Percentiles rank a stretch among this genome's conserved stretches.
Conservation (phyloP, 1,140 invertebrate genomes). For the Ips typographus region DNA sequence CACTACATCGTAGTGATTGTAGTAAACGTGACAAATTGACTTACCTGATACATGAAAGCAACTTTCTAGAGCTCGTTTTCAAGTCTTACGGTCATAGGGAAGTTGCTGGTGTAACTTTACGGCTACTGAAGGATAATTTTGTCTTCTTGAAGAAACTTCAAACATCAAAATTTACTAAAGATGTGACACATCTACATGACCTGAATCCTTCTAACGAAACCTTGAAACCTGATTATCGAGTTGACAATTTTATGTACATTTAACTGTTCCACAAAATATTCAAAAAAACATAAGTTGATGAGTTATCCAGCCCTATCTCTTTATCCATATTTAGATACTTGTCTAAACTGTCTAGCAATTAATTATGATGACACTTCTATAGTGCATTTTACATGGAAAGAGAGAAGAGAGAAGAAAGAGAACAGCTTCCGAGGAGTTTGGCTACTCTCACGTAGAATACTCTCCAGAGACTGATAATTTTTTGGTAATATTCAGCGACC, state of each 20-base stretch:
- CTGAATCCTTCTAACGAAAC: slow-evolving; percentile 16
- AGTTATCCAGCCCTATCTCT: too few relatives aligned
- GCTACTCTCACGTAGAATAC: slow-evolving; percentile 30
- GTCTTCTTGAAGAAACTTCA: slow-evolving; percentile 7
- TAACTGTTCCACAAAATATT: slow-evolving; percentile 27
- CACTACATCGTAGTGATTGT: slow-evolving; percentile 2
- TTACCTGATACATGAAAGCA: slow-evolving; percentile 28
- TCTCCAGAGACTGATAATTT: slow-evolving; percentile 37
- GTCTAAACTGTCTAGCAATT: too few relatives aligned
- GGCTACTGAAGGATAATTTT: slow-evolving; percentile 9
- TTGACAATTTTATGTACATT: slow-evolving; percentile 30
- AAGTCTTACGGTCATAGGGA: slow-evolving; percentile 30
- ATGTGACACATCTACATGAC: slow-evolving; percentile 36
- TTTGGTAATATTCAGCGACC: slow-evolving; percentile 37
- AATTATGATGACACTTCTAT: slow-evolving; percentile 20
- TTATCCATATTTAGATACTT: background rate
- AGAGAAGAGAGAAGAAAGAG: slow-evolving; percentile 17
- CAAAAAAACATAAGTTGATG: background rate
- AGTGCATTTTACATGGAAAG: slow-evolving; percentile 37
- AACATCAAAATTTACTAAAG: background rate
- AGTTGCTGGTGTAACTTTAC: slow-evolving; percentile 5
- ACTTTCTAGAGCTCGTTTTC: slow-evolving; percentile 17
- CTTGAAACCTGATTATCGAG: slow-evolving; percentile 3
- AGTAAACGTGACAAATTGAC: background rate
- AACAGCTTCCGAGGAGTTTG: slow-evolving; percentile 27